Base-by-base conservation (phyloP, 2,113 vertebrate genomes). In the Cnemophilus loriae region DNA sequence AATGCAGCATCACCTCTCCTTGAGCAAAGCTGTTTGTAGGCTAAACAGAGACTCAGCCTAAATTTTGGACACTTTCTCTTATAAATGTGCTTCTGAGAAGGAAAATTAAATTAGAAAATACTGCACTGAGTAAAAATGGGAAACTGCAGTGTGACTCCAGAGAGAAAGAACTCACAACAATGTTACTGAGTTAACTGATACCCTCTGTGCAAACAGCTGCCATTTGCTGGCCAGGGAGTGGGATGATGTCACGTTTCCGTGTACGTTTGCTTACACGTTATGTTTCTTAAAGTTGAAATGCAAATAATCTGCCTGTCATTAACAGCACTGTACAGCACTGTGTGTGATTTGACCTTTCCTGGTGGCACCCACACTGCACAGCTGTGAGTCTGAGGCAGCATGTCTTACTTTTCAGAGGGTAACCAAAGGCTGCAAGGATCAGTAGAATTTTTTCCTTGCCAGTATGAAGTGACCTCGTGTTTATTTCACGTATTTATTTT, bases 111-210 rank as follows among this genome's bases (percentile, higher is more conserved):
- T 44, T 7, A 37, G 50, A 42, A 76, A 49, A 35, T 27, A 24
- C 50, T 80, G 63, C 4, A 3, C 30, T 67, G 90, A 22, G 33
- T 50, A 11, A 73, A 71, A 63, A 79, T 57, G 16, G 22, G 49
- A 30, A 92, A 60, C 39, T 50, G 50, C 85, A 77, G 42, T 19
- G 10, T 77, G 71, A 17, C 50, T 73, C 59, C 16, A 55, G 68
- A 61, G 63, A 39, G 41, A 10, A 37, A 60, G 57, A 47, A 1
- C 44, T 6, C 57, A 0, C 1, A 21, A 1, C 39, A 21, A 1
- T 5, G 20, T 80, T 61, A 15, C 10, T 3, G 53, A 49, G 70
- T 60, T 64, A 90, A 35, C 33, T 55, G 80, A 37, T 86, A 53
- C 0, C 24, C 59, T 82, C 32, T n/a, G 35, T 46, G 57, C 61